Evolutionary conservation across 2,113 vertebrate species (phyloP).

Genomic region (Sarotherodon lohbergeri): DNA sequence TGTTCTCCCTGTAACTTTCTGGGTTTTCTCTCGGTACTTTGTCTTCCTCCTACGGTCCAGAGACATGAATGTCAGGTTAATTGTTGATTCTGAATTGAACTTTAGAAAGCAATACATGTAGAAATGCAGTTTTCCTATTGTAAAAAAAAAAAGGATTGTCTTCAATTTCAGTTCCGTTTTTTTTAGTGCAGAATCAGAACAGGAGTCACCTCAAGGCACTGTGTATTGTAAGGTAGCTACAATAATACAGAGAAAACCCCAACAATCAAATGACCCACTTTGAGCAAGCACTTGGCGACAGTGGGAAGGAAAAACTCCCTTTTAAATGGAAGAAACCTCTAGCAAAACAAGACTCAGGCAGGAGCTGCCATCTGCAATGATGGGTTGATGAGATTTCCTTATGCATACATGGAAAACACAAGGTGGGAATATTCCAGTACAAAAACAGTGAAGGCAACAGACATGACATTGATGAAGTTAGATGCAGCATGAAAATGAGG

Average conservation of each 20-base stretch:
- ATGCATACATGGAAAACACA: rapidly evolving
- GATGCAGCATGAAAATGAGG: neutral
- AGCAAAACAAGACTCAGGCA: neutral
- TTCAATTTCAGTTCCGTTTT: neutral
- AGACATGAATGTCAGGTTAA: neutral
- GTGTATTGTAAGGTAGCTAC: neutral
- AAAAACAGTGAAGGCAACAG: neutral
- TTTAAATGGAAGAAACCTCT: neutral
- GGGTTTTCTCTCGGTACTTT: neutral
- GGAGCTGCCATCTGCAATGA: neutral
- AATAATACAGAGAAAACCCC: neutral
- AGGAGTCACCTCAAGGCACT: neutral
- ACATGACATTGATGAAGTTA: neutral
- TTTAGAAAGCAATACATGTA: neutral
- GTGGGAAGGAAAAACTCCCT: neutral
- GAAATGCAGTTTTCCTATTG: neutral
- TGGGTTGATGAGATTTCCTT: neutral
- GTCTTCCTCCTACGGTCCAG: neutral
- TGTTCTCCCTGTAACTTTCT: neutral
- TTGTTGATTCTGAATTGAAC: neutral
- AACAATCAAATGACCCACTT: neutral
- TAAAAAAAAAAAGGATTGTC: neutral
- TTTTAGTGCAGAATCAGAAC: neutral
- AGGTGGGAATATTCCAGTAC: neutral
- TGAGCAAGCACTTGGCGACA: neutral